These are phyloP conservation scores for Eurystomus gularis DNA, from an alignment of 2,113 vertebrate genomes.

Conservation along the genomic window DNA sequence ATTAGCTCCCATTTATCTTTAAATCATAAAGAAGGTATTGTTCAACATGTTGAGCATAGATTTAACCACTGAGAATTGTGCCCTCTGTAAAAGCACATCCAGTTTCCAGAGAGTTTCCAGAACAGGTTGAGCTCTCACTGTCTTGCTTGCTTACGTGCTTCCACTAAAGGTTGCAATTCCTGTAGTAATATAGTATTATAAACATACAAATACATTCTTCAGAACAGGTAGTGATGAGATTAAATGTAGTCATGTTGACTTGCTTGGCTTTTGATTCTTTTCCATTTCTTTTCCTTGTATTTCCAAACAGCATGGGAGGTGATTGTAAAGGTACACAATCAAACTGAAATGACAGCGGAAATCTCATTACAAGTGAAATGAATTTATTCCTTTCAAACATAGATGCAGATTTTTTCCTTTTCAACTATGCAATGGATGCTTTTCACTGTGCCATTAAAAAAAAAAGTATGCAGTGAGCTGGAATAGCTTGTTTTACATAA, in stretches of 20 bases:
- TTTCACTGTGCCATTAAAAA: neutral
- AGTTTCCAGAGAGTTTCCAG: neutral
- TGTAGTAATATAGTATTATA: neutral
- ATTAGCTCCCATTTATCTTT: neutral
- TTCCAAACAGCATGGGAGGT: neutral
- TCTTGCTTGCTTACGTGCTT: neutral
- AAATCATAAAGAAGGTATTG: neutral
- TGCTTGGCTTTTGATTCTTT: neutral
- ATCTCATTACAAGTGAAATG: constrained; percentile 14
- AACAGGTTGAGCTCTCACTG: neutral
- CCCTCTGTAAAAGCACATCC: neutral
- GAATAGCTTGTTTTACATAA: neutral
- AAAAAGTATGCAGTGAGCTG: neutral
- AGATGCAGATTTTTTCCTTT: neutral
- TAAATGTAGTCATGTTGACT: neutral
- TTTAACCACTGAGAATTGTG: neutral
- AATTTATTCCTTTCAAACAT: neutral
- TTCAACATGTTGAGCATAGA: neutral
- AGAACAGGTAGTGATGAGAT: neutral
- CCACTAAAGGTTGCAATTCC: neutral
- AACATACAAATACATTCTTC: neutral
- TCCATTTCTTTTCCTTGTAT: neutral
- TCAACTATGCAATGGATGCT: neutral
- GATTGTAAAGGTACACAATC: neutral
- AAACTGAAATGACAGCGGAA: constrained; percentile 1